Percentiles rank a stretch among this genome's conserved stretches.
phyloP scores from a whole-genome alignment of 2,888 invertebrate species.

The Cloeon dipterum region DNA sequence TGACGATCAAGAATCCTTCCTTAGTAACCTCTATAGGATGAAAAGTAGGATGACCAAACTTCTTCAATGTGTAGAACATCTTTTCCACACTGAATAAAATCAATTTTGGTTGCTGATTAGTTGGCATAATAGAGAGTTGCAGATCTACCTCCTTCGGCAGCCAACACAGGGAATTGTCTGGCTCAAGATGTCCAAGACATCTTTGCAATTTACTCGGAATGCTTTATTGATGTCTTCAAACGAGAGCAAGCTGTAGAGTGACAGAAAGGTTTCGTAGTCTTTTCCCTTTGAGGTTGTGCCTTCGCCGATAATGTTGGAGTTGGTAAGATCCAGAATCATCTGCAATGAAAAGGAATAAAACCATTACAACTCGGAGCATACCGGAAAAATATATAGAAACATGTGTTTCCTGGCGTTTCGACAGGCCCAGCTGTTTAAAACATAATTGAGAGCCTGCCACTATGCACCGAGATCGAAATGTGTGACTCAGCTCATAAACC shows the following conservation, averaged over 20 bases:
- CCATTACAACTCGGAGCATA: constrained; percentile 11
- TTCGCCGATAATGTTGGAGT: constrained; percentile 64
- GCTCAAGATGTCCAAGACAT: constrained; percentile 63
- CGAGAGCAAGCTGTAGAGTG: constrained; percentile 55
- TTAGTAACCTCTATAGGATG: constrained; percentile 62
- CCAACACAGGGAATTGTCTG: constrained; percentile 89
- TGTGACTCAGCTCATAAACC: too few relatives aligned
- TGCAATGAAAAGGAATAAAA: constrained; percentile 22
- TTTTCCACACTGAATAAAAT: constrained; percentile 62
- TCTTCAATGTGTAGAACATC: constrained; percentile 63
- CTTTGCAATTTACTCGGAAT: constrained; percentile 58
- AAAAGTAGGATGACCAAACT: constrained; percentile 50
- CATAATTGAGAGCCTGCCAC: too few relatives aligned
- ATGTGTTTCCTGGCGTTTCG: neutral
- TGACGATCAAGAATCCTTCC: constrained; percentile 54
- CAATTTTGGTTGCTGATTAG: too few relatives aligned
- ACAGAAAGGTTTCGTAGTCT: constrained; percentile 64
- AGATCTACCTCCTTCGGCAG: constrained; percentile 58
- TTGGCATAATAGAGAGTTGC: constrained; percentile 3
- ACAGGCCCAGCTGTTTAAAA: neutral
- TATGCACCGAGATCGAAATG: too few relatives aligned
- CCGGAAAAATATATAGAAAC: too few relatives aligned
- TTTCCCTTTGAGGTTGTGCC: constrained; percentile 56
- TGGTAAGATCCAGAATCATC: constrained; percentile 86
- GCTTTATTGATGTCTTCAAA: constrained; percentile 56